Evolutionary conservation across 2,113 vertebrate genomes (phyloP).

Genomic region (Ginglymostoma cirratum): DNA sequence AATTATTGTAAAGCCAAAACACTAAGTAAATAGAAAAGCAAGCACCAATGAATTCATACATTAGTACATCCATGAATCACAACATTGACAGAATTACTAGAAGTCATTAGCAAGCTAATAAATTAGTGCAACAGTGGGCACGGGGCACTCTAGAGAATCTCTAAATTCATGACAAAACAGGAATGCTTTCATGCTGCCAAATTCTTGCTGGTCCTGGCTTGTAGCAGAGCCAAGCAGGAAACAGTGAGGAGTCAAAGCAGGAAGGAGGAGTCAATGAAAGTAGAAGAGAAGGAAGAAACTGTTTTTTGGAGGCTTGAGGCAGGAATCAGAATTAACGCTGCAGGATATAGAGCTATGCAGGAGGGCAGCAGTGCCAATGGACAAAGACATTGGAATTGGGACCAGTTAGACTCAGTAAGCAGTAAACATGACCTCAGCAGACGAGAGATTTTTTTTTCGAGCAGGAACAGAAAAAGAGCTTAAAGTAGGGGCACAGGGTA

Average conservation of each 20-base stretch:
- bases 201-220: not conserved
- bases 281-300: no score
- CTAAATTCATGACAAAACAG: not conserved
- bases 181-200: not conserved
- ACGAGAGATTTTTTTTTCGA: no score
- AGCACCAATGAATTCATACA: not conserved
- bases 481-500: no score
- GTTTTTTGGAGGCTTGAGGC: no score
- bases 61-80: not conserved
- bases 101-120: not conserved
- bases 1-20: not conserved
- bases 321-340: no score
- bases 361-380: no score
- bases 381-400: no score
- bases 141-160: not conserved
- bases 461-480: no score
- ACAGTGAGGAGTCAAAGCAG: not conserved
- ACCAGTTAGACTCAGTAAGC: no score
- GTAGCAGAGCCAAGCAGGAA: not conserved
- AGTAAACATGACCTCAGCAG: no score
- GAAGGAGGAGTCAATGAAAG: not conserved
- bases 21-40: not conserved
- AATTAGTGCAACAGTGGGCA: not conserved
- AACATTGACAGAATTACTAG: not conserved
- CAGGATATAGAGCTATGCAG: no score